phyloP scores from a whole-genome alignment of 2,113 vertebrate species.

The Callaeas wilsoni region DNA sequence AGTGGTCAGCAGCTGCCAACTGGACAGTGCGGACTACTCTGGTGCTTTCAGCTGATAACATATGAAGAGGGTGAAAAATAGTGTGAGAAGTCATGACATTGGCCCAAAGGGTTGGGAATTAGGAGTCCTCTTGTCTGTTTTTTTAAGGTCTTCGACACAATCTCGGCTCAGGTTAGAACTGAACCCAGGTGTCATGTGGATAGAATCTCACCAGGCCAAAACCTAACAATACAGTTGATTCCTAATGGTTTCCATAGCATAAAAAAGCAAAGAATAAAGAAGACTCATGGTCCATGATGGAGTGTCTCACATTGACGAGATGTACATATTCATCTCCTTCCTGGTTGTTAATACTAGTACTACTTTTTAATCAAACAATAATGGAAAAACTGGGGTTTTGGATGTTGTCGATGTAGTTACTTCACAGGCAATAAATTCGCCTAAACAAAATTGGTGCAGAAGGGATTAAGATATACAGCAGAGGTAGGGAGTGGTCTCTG shows the following conservation, averaged over 20 bases:
- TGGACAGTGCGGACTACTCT: background rate
- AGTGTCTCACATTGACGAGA: background rate
- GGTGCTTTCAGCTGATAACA: background rate
- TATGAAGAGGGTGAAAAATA: background rate
- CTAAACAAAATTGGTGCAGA: background rate
- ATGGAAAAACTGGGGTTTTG: background rate
- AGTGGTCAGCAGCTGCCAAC: background rate
- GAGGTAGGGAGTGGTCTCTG: background rate
- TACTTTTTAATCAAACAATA: background rate
- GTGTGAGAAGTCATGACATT: background rate
- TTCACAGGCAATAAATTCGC: background rate
- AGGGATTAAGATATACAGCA: background rate
- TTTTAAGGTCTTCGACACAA: background rate
- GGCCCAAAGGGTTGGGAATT: background rate
- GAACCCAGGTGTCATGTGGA: background rate
- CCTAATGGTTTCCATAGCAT: background rate
- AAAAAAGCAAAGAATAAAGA: background rate
- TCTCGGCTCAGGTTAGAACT: background rate
- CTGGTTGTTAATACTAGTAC: background rate
- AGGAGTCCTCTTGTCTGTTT: background rate
- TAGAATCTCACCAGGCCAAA: background rate
- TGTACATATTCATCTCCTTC: background rate
- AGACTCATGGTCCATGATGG: background rate
- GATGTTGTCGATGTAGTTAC: background rate
- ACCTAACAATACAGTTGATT: background rate